Percentiles rank a stretch among this genome's conserved stretches.
Conservation (phyloP, 2,888 invertebrate species). For the Andricus quercusramuli region DNA sequence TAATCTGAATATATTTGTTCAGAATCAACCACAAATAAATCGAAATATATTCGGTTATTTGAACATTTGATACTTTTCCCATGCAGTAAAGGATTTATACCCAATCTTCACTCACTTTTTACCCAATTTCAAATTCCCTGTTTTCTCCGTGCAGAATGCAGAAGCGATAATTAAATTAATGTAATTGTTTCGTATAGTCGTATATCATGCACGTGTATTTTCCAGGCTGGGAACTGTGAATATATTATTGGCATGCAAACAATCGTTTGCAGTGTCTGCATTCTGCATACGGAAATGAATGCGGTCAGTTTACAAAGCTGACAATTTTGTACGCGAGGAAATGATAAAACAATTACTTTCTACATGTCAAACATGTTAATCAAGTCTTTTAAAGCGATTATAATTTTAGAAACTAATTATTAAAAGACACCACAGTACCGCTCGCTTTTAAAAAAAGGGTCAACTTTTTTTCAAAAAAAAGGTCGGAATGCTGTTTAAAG, state of each 20-base stretch:
- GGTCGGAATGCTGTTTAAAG: no score
- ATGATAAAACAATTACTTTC: neutral
- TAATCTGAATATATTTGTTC: no score
- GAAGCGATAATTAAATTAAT: neutral
- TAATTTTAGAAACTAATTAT: neutral
- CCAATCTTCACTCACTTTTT: no score
- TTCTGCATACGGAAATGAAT: neutral
- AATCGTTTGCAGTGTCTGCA: neutral
- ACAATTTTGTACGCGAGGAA: neutral
- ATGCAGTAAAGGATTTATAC: no score
- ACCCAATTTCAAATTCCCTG: no score
- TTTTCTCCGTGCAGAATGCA: no score
- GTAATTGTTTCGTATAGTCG: neutral
- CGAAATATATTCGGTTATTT: neutral
- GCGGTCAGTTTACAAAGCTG: neutral
- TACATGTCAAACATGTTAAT: neutral
- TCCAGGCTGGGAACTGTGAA: neutral
- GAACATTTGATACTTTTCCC: no score
- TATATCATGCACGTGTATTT: neutral
- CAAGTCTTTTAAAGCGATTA: neutral
- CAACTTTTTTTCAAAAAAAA: no score
- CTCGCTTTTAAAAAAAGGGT: no score
- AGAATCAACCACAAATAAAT: neutral
- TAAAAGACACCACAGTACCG: no score
- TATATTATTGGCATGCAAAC: constrained; percentile 4